Evolutionary conservation across 2,888 invertebrate species (phyloP), one percentile per base, ranked within the genome.

Genomic region (Psylliodes chrysocephalus): DNA sequence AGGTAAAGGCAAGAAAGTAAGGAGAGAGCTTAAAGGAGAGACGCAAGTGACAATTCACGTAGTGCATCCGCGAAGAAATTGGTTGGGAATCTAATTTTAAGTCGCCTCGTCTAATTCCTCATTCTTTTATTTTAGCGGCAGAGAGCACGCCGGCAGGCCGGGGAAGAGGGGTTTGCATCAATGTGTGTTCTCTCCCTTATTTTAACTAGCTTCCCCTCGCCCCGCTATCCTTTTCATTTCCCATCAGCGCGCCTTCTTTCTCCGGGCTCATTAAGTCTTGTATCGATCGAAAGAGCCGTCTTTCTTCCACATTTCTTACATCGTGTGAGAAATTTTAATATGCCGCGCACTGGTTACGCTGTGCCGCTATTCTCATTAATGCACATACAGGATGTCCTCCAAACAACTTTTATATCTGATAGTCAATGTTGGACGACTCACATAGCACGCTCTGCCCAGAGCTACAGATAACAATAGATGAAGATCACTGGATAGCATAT

Each of bases 271-370:
- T 79, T 78, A 78, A 78, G 78, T 78, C 77, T 77, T 78, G 76
- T 79, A 79, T 79, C 79, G 79, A 79, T 78, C 79, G 77, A 54
- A 51, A 59, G 60, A 60, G 65, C 71, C 70, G 73, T 78, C 79
- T 78, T 79, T 81, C 81, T 80, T 81, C 77, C 74, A 76, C 76
- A 76, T 74, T 76, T 78, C 77, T 77, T 77, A 77, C 75, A 73
- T 74, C 79, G 80, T 80, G 79, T 79, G 80, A 79, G 80, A 80
- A 73, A 79, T 80, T 80, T 80, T 80, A 80, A 80, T 80, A 80
- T 79, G 79, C 79, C 77, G 78, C 77, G 75, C 77, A 76, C 76
- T 65, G 67, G 67, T 68, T 67, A 62, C 62, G 65, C 49, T 62
- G 60, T 64, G 59, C 65, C 61, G 77, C 78, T 76, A 75, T 73